phyloP scores from a whole-genome alignment of 2,888 invertebrate genomes.

The Panopea generosa region DNA sequence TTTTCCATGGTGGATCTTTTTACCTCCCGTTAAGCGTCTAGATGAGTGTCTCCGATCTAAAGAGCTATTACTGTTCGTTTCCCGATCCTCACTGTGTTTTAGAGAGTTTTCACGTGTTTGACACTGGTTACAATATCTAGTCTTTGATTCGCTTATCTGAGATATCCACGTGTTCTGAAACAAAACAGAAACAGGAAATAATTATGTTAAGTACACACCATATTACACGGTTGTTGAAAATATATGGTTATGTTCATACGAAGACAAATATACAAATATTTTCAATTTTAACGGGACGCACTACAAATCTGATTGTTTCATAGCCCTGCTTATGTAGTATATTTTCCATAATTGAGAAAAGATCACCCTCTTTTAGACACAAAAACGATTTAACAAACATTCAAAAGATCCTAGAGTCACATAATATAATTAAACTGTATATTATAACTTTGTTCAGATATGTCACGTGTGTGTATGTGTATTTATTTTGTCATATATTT shows the following conservation, averaged over 20 bases:
- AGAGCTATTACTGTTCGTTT: neutral
- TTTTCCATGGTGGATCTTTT: slow-evolving; percentile 62
- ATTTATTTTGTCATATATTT: no score
- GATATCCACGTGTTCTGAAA: slow-evolving; percentile 86
- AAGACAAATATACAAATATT: no score
- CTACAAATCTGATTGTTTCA: no score
- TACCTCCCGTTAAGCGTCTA: neutral
- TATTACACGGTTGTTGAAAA: neutral
- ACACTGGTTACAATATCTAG: slow-evolving; percentile 84
- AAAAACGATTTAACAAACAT: no score
- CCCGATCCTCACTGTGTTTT: slow-evolving; percentile 39
- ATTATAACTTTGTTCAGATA: no score
- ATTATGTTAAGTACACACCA: neutral
- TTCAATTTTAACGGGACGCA: slow-evolving; percentile 21
- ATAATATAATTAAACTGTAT: no score
- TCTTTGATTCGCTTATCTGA: slow-evolving; percentile 86
- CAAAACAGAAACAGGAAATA: neutral
- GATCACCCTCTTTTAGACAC: no score
- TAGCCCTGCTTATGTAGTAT: no score
- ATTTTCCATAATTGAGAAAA: no score
- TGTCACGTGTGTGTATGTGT: no score
- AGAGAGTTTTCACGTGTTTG: slow-evolving; percentile 51
- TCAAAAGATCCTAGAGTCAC: no score
- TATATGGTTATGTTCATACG: no score
- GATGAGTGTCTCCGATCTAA: neutral